Conservation (phyloP, 2,113 vertebrate genomes). For the Sebastes schlegelii region DNA sequence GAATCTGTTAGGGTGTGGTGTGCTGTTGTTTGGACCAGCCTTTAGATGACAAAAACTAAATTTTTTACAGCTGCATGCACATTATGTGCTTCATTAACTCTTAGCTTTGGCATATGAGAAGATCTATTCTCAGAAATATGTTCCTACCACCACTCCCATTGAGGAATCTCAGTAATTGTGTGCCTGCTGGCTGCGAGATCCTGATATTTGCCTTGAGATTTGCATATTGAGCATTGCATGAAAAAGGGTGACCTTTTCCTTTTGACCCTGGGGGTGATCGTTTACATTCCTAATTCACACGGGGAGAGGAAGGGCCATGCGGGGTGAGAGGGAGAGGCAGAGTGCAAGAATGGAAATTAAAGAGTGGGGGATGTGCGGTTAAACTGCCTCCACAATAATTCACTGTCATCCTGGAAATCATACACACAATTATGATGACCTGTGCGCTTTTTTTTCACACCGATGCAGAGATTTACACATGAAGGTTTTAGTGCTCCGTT, state of each 20-base stretch:
- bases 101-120: constrained; percentile 2
- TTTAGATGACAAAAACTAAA: neutral
- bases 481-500: constrained; percentile 15
- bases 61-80: constrained; percentile 5
- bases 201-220: constrained; percentile 71
- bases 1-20: no score
- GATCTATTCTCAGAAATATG: constrained; percentile 28
- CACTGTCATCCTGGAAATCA: constrained; percentile 38
- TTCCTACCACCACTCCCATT: neutral
- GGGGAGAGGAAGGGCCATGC: constrained; percentile 5
- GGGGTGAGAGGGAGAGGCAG: constrained; percentile 1
- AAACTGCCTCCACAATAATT: constrained; percentile 50
- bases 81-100: constrained; percentile 35
- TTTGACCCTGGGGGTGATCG: constrained; percentile 57
- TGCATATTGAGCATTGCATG: constrained; percentile 66
- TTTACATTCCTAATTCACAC: constrained; percentile 62
- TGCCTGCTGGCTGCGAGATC: constrained; percentile 41
- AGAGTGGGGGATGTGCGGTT: constrained; percentile 15
- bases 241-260: constrained; percentile 72
- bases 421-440: constrained; percentile 38
- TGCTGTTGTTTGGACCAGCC: no score
- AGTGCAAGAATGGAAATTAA: constrained; percentile 15
- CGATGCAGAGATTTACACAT: constrained; percentile 2
- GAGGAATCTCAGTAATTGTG: constrained; percentile 34
- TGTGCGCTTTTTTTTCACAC: neutral